Conservation (phyloP, 2,888 invertebrate genomes). For the Pilophorus perplexus region DNA sequence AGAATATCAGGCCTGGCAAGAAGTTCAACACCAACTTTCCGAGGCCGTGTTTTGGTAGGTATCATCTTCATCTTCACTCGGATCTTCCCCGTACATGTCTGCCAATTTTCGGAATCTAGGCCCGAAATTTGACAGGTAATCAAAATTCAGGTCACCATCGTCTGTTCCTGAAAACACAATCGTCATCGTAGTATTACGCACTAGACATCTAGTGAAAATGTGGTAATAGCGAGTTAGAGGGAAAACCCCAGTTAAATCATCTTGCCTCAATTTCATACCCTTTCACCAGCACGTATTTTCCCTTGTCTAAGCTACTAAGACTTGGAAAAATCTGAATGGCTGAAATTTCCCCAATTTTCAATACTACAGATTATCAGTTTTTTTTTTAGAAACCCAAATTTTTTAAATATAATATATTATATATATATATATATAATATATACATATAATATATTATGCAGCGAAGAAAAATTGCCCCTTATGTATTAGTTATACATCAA, state of each 20-base stretch:
- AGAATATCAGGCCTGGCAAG: too few relatives aligned
- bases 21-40: constrained; percentile 75
- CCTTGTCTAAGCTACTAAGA: too few relatives aligned
- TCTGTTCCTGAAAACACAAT: constrained; percentile 64
- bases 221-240: not conserved
- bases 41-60: constrained; percentile 65
- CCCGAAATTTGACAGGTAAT: constrained; percentile 90
- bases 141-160: constrained; percentile 90
- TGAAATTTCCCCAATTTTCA: not conserved
- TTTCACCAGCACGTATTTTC: too few relatives aligned
- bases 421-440: not conserved
- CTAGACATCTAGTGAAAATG: not conserved
- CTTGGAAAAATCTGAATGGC: too few relatives aligned
- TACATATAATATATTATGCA: not conserved
- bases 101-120: constrained; percentile 92
- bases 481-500: too few relatives aligned
- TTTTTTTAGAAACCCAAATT: not conserved
- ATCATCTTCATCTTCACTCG: constrained; percentile 77
- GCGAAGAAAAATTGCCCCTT: too few relatives aligned
- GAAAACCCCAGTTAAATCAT: not conserved
- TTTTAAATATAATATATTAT: not conserved
- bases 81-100: constrained; percentile 90
- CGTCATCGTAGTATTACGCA: not conserved
- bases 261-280: too few relatives aligned
- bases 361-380: not conserved